phyloP scores from a whole-genome alignment of 92 coral and sea anemone species.

The Ricordea florida region DNA sequence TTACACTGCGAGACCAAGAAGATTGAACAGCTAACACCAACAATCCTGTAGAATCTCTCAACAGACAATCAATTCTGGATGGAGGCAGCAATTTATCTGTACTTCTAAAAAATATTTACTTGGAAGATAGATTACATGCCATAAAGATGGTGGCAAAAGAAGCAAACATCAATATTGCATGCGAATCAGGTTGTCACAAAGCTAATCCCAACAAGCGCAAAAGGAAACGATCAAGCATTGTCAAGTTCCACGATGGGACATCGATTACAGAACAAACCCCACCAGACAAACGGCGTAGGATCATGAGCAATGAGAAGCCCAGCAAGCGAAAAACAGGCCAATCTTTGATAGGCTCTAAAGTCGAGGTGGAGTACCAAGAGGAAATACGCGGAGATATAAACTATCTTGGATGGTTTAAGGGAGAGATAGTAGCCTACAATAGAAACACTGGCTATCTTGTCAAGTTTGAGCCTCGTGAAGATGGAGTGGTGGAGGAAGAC shows the following conservation, averaged over 20 bases:
- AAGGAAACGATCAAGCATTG: conserved; percentile 8
- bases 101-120: conserved; percentile 49
- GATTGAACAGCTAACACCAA: conserved; percentile 50
- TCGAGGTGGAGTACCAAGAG: conserved; percentile 44
- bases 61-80: conserved; percentile 42
- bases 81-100: conserved; percentile 35
- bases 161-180: conserved; percentile 13
- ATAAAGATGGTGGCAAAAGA: conserved; percentile 30
- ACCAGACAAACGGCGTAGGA: conserved; percentile 32
- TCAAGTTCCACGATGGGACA: neutral
- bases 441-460: conserved; percentile 34
- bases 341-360: conserved; percentile 8
- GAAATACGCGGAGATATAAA: conserved; percentile 23
- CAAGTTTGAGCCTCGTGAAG: conserved; percentile 24
- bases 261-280: conserved; percentile 8
- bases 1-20: conserved; percentile 2
- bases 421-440: conserved; percentile 37
- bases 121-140: conserved; percentile 51
- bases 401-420: conserved; percentile 40
- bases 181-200: neutral
- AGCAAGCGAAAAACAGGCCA: conserved; percentile 17
- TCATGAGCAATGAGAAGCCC: neutral
- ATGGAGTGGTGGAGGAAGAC: no score
- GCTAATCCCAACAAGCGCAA: neutral
- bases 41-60: conserved; percentile 56